Percentiles rank a stretch among this genome's conserved stretches.
These are phyloP conservation scores for Eupithecia subumbrata DNA, from an alignment of 2,888 invertebrate species.

Conservation along the genomic window DNA sequence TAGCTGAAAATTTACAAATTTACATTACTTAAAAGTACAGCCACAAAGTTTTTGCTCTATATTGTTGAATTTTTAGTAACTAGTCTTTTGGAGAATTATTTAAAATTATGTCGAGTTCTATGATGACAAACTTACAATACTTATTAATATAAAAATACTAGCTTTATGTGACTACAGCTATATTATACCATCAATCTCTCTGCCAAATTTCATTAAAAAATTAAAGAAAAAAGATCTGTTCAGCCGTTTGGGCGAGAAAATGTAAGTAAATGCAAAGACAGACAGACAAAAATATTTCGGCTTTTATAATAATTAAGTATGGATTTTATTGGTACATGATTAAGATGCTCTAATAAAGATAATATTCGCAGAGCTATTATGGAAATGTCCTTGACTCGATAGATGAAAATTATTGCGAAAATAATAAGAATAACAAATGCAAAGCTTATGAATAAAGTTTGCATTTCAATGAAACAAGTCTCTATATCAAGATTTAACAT, in stretches of 20 bases:
- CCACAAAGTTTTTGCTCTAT: too few species aligned
- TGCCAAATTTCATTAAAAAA: background rate
- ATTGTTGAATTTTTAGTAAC: too few species aligned
- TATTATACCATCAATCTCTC: background rate
- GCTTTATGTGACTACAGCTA: too few species aligned
- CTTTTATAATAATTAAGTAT: background rate
- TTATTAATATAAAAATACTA: background rate
- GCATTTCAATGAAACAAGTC: slow-evolving; percentile 16
- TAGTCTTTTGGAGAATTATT: too few species aligned
- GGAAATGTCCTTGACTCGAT: background rate
- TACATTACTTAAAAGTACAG: too few species aligned
- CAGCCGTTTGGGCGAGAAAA: background rate
- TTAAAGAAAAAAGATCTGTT: too few species aligned
- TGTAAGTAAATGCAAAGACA: background rate
- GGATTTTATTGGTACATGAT: background rate
- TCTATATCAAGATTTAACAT: slow-evolving; percentile 19
- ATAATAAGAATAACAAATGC: slow-evolving; percentile 16
- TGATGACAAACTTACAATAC: too few species aligned
- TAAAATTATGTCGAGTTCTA: too few species aligned
- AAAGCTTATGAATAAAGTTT: slow-evolving; percentile 14
- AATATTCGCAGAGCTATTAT: background rate
- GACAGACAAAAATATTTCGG: background rate
- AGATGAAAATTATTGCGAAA: slow-evolving; percentile 5
- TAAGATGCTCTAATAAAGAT: background rate
- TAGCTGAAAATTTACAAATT: background rate